phyloP scores from a whole-genome alignment of 2,797 vertebrate genomes.

The Astyanax mexicanus region DNA sequence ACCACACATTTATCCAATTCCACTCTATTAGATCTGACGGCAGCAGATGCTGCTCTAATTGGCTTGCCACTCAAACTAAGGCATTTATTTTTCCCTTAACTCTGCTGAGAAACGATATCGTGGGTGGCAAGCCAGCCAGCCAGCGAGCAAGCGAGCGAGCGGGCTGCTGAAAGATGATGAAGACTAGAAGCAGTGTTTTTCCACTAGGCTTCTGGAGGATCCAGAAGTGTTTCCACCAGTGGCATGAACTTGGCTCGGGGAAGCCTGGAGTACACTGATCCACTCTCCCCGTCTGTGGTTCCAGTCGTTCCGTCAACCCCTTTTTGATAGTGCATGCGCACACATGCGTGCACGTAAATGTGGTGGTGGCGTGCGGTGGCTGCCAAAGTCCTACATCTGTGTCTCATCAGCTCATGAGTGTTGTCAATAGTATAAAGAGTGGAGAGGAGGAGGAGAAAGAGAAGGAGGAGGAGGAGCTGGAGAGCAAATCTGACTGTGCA shows the following conservation, averaged over 20 bases:
- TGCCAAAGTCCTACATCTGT: slow-evolving; percentile 77
- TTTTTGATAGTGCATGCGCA: background rate
- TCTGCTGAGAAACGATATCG: slow-evolving; percentile 9
- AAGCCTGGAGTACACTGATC: slow-evolving; percentile 36
- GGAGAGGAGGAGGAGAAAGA: slow-evolving; percentile 36
- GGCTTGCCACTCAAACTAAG: slow-evolving; percentile 44
- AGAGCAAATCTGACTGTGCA: slow-evolving; percentile 28
- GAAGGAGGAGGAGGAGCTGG: slow-evolving; percentile 37
- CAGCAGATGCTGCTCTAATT: slow-evolving; percentile 49
- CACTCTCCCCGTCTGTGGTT: slow-evolving; percentile 27
- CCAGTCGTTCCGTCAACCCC: slow-evolving; percentile 25
- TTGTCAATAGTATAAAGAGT: slow-evolving; percentile 45
- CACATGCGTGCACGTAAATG: slow-evolving; percentile 37
- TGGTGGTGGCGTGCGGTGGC: background rate
- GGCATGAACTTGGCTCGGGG: slow-evolving; percentile 35
- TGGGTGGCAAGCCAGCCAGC: slow-evolving; percentile 20
- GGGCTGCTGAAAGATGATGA: background rate
- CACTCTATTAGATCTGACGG: slow-evolving; percentile 48
- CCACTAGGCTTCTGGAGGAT: background rate
- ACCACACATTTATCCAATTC: slow-evolving; percentile 52
- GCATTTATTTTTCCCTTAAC: slow-evolving; percentile 49
- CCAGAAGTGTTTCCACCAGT: slow-evolving; percentile 4
- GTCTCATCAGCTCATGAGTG: slow-evolving; percentile 56
- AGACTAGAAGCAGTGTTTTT: slow-evolving; percentile 7
- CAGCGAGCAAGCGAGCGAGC: no score